phyloP scores from a whole-genome alignment of 2,888 invertebrate genomes.

The Andrena dorsata region DNA sequence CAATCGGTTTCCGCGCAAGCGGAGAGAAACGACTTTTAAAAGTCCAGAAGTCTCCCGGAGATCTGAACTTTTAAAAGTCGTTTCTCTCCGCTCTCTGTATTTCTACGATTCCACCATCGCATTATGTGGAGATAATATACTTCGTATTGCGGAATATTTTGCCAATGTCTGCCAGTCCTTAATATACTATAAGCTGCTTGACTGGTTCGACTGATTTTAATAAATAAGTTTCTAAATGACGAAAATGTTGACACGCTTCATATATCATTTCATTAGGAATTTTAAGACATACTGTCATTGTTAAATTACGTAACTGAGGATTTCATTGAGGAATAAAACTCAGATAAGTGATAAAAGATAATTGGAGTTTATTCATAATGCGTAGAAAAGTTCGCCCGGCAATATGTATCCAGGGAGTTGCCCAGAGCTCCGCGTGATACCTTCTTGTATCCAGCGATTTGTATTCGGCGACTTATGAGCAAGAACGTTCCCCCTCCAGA shows the following conservation, averaged over 20 bases:
- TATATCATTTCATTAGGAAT: conserved; percentile 11
- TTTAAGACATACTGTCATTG: not conserved
- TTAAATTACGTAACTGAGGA: not conserved
- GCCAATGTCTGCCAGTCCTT: conserved; percentile 14
- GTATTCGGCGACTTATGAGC: no score
- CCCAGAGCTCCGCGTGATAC: no score
- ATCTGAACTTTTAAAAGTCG: not conserved
- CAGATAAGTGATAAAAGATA: not conserved
- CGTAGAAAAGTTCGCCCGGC: no score
- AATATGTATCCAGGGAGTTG: no score
- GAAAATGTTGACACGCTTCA: conserved; percentile 10
- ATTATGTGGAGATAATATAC: not conserved
- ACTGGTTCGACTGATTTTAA: conserved; percentile 22
- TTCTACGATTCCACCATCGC: not conserved
- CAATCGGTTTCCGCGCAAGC: no score
- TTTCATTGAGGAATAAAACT: no score
- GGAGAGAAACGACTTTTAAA: no score
- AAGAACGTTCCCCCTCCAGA: no score
- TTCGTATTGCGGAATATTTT: conserved; percentile 2
- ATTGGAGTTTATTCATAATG: no score
- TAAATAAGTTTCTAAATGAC: conserved; percentile 9
- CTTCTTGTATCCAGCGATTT: no score
- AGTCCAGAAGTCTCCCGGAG: no score
- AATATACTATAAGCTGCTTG: conserved; percentile 17
- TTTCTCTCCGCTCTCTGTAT: not conserved